These are phyloP conservation scores for Eupithecia exiguata DNA, from an alignment of 2,888 invertebrate genomes.

Conservation along the genomic window DNA sequence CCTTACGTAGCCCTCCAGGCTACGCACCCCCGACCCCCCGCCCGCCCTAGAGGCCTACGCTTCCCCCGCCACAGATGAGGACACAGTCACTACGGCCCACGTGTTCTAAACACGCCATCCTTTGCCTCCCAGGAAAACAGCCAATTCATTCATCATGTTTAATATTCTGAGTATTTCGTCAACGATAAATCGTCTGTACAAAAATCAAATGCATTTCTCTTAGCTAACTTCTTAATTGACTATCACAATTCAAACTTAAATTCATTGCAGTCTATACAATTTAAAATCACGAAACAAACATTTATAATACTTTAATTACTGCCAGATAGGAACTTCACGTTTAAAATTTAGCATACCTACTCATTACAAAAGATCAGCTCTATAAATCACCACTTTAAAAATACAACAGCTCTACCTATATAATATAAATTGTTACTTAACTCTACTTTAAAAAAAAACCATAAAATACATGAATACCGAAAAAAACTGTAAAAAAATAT, in stretches of 20 bases:
- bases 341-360: conserved; percentile 34
- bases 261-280: conserved; percentile 13
- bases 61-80: conserved; percentile 17
- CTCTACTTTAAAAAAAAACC: not conserved
- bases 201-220: conserved; percentile 34
- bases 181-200: conserved; percentile 18
- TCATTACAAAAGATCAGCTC: conserved; percentile 11
- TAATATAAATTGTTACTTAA: not conserved
- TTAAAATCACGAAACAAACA: not conserved
- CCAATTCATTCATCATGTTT: conserved; percentile 58
- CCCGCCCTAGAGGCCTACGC: conserved; percentile 25
- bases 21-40: conserved; percentile 30
- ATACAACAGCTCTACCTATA: too few species aligned
- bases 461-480: conserved; percentile 21
- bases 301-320: conserved; percentile 30
- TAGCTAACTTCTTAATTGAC: conserved; percentile 24
- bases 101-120: conserved; percentile 17
- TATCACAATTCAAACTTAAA: conserved; percentile 28
- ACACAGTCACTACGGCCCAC: conserved; percentile 15
- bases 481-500: conserved; percentile 4
- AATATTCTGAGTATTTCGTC: conserved; percentile 51
- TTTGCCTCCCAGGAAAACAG: conserved; percentile 50
- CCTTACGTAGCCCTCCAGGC: conserved; percentile 33
- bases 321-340: conserved; percentile 49
- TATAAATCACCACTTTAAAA: too few species aligned